Percentiles rank a stretch among this genome's conserved stretches.
These are phyloP conservation scores for Macrotus californicus DNA, from an alignment of 2,113 vertebrate genomes.

Conservation along the genomic window DNA sequence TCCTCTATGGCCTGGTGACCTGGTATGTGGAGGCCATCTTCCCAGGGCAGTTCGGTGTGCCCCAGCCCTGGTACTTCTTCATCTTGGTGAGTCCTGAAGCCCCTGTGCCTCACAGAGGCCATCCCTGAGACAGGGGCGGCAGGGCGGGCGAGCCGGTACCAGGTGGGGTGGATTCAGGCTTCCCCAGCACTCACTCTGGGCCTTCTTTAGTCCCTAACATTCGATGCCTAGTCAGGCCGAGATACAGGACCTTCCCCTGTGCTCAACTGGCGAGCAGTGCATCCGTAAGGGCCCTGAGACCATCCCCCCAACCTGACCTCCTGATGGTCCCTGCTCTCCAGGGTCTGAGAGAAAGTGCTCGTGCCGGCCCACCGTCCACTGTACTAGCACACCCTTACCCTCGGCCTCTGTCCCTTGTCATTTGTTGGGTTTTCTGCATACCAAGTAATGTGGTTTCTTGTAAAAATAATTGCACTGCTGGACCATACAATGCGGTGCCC, in stretches of 20 bases:
- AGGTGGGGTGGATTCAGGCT: not conserved
- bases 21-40: constrained; percentile 96
- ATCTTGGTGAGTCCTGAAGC: constrained; percentile 83
- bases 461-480: not conserved
- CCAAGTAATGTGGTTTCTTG: not conserved
- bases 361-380: rapidly evolving
- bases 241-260: not conserved
- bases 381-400: rapidly evolving
- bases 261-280: rapidly evolving
- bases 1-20: constrained; percentile 88
- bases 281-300: not conserved
- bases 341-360: too few relatives aligned
- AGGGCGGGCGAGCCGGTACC: too few relatives aligned
- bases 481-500: not conserved
- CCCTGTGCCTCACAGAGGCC: not conserved
- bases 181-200: not conserved
- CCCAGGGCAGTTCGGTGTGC: constrained; percentile 94
- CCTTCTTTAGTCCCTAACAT: not conserved
- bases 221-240: not conserved
- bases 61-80: constrained; percentile 95
- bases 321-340: rapidly evolving
- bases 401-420: not conserved
- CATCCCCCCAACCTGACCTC: too few relatives aligned
- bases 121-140: not conserved
- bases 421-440: not conserved